These are phyloP conservation scores for Synergus laeviventris DNA, from an alignment of 2,888 invertebrate species.

Conservation along the genomic window DNA sequence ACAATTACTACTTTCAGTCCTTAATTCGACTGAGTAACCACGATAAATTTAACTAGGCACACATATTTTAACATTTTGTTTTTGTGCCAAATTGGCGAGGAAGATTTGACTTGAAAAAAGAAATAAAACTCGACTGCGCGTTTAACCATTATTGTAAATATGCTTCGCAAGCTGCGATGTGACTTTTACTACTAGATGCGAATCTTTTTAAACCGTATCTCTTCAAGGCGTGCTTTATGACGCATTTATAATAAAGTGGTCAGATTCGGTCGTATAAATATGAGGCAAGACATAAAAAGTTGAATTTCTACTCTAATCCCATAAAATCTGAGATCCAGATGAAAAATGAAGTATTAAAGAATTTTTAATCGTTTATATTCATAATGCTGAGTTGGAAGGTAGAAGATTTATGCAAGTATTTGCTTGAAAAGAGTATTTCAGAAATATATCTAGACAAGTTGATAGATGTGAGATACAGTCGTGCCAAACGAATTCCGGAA, in stretches of 20 bases:
- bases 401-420: background rate
- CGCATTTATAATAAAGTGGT: slow-evolving; percentile 33
- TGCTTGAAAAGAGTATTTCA: background rate
- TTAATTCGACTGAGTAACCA: background rate
- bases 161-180: slow-evolving; percentile 14
- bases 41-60: background rate
- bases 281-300: slow-evolving; percentile 23
- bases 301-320: slow-evolving; percentile 7
- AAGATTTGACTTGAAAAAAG: background rate
- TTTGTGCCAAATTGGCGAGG: background rate
- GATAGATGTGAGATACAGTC: slow-evolving; percentile 16
- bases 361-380: background rate
- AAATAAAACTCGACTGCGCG: background rate
- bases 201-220: slow-evolving; percentile 34
- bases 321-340: slow-evolving; percentile 26
- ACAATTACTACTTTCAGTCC: background rate
- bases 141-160: slow-evolving; percentile 18
- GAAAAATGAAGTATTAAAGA: background rate
- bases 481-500: slow-evolving; percentile 29
- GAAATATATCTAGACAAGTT: slow-evolving; percentile 18
- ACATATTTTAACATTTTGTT: background rate
- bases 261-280: slow-evolving; percentile 29
- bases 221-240: slow-evolving; percentile 29
- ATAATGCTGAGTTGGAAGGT: background rate
- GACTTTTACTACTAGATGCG: slow-evolving; percentile 30